Conservation (phyloP, 2,888 invertebrate genomes). For the Temnothorax unifasciatus region DNA sequence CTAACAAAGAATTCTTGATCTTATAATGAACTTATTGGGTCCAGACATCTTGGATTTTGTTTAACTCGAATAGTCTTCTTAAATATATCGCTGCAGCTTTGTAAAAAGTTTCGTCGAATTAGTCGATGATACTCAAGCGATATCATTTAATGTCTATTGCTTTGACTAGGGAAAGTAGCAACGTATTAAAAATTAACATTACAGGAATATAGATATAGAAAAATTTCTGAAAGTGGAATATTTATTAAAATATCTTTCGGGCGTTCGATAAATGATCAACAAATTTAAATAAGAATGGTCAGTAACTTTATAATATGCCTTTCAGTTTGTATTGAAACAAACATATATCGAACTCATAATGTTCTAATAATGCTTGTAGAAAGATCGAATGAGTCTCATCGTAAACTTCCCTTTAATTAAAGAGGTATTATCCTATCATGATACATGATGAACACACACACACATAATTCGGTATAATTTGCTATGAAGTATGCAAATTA, state of each 20-base stretch:
- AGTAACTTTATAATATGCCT: background rate
- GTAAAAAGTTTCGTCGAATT: background rate
- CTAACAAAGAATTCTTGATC: constrained; percentile 26
- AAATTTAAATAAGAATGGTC: background rate
- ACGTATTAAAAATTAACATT: background rate
- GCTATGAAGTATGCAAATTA: constrained; percentile 71
- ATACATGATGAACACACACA: constrained; percentile 24
- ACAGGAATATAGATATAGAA: background rate
- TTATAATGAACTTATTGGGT: background rate
- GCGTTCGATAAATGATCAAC: background rate
- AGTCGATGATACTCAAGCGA: background rate
- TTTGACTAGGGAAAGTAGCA: background rate
- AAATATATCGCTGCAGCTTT: background rate
- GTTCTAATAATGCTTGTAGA: background rate
- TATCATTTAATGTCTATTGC: background rate
- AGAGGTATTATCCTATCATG: constrained; percentile 20
- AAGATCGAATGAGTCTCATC: background rate
- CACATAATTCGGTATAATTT: constrained; percentile 47
- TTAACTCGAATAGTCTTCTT: background rate
- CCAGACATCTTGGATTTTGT: background rate
- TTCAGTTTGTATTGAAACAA: background rate
- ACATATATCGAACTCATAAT: background rate
- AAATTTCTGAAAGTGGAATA: background rate
- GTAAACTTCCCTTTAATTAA: constrained; percentile 51
- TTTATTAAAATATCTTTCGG: background rate